Conservation (phyloP, 2,888 invertebrate genomes). For the Agonopterix heracliana region DNA sequence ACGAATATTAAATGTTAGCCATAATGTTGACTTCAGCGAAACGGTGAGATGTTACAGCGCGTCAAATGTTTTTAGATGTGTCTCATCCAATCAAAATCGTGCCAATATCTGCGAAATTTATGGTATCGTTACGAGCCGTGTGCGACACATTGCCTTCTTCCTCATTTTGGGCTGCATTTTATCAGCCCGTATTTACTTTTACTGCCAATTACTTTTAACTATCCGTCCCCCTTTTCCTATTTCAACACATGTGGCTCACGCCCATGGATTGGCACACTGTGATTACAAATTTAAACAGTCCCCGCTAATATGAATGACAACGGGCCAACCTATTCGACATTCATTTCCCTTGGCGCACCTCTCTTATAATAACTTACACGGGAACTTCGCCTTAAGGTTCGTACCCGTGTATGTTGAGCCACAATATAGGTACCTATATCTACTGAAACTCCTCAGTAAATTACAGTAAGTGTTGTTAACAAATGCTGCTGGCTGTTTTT, state of each 20-base stretch:
- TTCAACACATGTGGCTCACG: constrained; percentile 41
- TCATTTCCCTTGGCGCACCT: constrained; percentile 74
- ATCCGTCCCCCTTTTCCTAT: constrained; percentile 34
- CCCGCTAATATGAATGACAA: constrained; percentile 76
- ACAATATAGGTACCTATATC: constrained; percentile 9
- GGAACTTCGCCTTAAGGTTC: constrained; percentile 65
- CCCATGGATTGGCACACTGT: constrained; percentile 60
- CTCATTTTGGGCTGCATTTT: constrained; percentile 34
- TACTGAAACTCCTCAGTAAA: constrained; percentile 10
- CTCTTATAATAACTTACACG: constrained; percentile 75
- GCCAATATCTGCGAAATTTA: constrained; percentile 32
- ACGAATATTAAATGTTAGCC: too few relatives aligned
- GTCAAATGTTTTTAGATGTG: not conserved
- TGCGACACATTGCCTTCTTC: constrained; percentile 31
- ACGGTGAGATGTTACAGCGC: too few relatives aligned
- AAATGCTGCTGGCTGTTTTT: not conserved
- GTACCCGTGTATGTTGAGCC: constrained; percentile 33
- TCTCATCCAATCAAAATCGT: constrained; percentile 24
- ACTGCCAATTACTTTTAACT: constrained; percentile 18
- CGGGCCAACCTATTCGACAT: constrained; percentile 71
- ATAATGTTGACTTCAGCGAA: too few relatives aligned
- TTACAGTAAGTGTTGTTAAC: not conserved
- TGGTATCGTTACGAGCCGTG: constrained; percentile 31
- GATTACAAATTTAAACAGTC: constrained; percentile 73
- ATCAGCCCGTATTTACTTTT: constrained; percentile 41